Evolutionary conservation across 2,797 vertebrate genomes (phyloP).

Genomic region (Sternarchorhynchus goeldii): DNA sequence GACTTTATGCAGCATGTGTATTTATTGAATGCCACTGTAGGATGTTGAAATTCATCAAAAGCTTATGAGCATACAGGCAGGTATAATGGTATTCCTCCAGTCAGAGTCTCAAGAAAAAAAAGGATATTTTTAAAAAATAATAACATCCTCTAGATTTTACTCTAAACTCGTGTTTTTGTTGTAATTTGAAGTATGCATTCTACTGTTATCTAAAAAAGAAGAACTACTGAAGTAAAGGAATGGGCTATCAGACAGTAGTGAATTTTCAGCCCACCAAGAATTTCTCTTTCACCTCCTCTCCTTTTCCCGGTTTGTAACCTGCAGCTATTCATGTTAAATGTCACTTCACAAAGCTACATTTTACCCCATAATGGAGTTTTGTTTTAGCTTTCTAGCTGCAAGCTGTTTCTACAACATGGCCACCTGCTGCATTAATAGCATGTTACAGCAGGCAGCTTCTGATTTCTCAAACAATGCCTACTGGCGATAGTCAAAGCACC

Average conservation of each 20-base stretch:
- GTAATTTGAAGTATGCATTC: not conserved
- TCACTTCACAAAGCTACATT: conserved; percentile 39
- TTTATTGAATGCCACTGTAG: too few relatives aligned
- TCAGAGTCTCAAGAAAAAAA: too few relatives aligned
- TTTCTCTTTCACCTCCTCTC: not conserved
- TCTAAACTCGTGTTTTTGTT: not conserved
- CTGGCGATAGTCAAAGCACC: conserved; percentile 6
- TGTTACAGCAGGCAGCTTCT: not conserved
- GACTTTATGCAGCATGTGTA: too few relatives aligned
- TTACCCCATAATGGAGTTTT: conserved; percentile 35
- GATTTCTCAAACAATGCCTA: conserved; percentile 13
- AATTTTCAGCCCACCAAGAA: not conserved
- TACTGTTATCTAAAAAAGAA: not conserved
- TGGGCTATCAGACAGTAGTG: not conserved
- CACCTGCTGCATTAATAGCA: conserved; percentile 35
- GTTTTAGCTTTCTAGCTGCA: conserved; percentile 33
- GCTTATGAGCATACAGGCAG: too few relatives aligned
- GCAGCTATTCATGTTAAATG: conserved; percentile 24
- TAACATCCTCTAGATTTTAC: not conserved
- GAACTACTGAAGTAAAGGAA: not conserved
- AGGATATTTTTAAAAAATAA: not conserved
- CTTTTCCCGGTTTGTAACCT: not conserved
- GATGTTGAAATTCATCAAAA: too few relatives aligned
- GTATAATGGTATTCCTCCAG: too few relatives aligned
- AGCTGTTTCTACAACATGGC: conserved; percentile 28